phyloP scores from a whole-genome alignment of 2,888 invertebrate species.

The Diarsia mendica region DNA sequence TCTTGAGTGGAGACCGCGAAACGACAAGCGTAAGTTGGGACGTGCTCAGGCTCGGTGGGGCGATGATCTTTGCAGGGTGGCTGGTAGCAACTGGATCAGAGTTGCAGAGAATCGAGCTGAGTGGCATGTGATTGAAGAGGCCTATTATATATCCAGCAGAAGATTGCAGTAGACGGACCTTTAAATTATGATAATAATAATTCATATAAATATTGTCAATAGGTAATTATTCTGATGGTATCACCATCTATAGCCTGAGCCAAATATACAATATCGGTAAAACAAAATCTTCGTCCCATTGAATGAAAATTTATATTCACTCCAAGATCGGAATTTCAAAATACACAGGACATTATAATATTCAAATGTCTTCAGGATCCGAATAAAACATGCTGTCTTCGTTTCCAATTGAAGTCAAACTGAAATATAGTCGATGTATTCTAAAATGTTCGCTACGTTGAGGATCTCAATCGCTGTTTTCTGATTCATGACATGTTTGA shows the following conservation, averaged over 20 bases:
- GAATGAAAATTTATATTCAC: constrained; percentile 47
- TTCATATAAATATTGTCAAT: not conserved
- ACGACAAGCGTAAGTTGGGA: no score
- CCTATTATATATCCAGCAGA: no score
- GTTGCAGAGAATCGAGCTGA: no score
- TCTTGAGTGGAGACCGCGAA: no score
- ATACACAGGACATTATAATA: constrained; percentile 52
- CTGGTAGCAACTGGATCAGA: no score
- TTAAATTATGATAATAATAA: no score
- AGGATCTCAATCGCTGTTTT: constrained; percentile 37
- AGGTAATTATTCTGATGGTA: not conserved
- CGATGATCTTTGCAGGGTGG: no score
- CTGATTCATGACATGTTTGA: constrained; percentile 48
- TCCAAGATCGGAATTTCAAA: constrained; percentile 54
- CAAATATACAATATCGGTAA: no score
- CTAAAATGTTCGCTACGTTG: constrained; percentile 36
- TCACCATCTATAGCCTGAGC: no score
- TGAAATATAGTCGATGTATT: constrained; percentile 36
- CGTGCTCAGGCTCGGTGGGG: no score
- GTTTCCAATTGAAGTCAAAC: constrained; percentile 55
- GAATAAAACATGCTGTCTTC: constrained; percentile 58
- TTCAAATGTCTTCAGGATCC: constrained; percentile 48
- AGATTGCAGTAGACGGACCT: no score
- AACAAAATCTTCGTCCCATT: constrained; percentile 24
- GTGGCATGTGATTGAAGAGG: no score